Evolutionary conservation across 2,888 invertebrate species (phyloP), one percentile per base, ranked within the genome.

Genomic region (Erannis defoliaria): DNA sequence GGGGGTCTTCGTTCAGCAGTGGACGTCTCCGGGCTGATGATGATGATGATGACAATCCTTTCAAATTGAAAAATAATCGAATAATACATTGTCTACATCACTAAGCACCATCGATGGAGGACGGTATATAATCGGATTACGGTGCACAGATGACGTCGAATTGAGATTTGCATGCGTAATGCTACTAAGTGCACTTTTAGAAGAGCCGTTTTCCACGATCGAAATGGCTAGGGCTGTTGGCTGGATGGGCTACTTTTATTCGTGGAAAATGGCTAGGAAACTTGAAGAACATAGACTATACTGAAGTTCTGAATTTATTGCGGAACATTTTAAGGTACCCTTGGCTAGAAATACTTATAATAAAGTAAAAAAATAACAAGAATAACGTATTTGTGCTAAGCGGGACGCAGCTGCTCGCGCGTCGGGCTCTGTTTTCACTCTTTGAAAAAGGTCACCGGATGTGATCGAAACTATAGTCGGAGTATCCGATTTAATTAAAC

Each of bases 81-180:
- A 12, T 0, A 19, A 19, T 10, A 16, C 16, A 31, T 19, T 10
- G 18, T 33, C 26, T 21, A 37, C 23, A 14, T 48, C 49, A 16
- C 33, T 38, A 51, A 40, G 29, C 35, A 14, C n/a, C 31, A 49
- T 50, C 55, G 59, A 60, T 71, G 62, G 66, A 55, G 42, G 66
- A 67, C 63, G 72, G 75, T 74, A 83, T 74, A 83, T 88, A 89
- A 89, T 87, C 85, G 75, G 85, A 88, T 90, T 85, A 86, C 78
- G 74, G 75, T 70, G 74, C 71, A 71, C 85, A 86, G 85, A 89
- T 88, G 88, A 86, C 84, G 81, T 72, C 57, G 62, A 75, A 76
- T 76, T 75, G 72, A 81, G 86, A 89, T 89, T 89, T 89, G 89
- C 89, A 89, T 89, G 80, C 77, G 82, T 89, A 89, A 90, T 87